Evolutionary conservation across 2,113 vertebrate species (phyloP).

Genomic region (Trematocara marginatum): DNA sequence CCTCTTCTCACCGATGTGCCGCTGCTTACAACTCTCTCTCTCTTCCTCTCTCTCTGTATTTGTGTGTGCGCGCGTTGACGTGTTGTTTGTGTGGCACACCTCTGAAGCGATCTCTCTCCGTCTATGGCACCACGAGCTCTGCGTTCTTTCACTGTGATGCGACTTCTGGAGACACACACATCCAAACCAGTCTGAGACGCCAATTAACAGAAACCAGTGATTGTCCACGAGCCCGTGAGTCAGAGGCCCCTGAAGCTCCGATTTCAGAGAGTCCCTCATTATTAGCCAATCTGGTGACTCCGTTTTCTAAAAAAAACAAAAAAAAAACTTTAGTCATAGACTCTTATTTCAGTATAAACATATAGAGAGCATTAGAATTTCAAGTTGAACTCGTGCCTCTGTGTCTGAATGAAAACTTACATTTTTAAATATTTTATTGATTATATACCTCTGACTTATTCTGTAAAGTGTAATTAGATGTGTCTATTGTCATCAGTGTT

Average conservation of each 20-base stretch:
- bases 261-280: not conserved
- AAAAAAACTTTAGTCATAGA: not conserved
- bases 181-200: not conserved
- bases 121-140: not conserved
- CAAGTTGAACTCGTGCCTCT: not conserved
- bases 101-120: not conserved
- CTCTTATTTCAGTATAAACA: not conserved
- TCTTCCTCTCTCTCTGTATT: not conserved
- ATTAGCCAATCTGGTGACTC: not conserved
- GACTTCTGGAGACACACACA: not conserved
- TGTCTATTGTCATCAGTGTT: not conserved
- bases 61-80: not conserved
- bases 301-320: not conserved
- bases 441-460: not conserved
- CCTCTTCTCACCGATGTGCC: slow-evolving; percentile 21
- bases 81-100: not conserved
- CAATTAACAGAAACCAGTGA: not conserved
- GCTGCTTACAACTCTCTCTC: slow-evolving; percentile 1
- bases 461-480: not conserved
- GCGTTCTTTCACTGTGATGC: not conserved
- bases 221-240: not conserved
- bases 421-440: not conserved
- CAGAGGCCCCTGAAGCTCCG: not conserved
- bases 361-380: not conserved
- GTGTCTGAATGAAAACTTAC: not conserved